Conservation (phyloP, 2,888 invertebrate species). For the Brenthis hecate region DNA sequence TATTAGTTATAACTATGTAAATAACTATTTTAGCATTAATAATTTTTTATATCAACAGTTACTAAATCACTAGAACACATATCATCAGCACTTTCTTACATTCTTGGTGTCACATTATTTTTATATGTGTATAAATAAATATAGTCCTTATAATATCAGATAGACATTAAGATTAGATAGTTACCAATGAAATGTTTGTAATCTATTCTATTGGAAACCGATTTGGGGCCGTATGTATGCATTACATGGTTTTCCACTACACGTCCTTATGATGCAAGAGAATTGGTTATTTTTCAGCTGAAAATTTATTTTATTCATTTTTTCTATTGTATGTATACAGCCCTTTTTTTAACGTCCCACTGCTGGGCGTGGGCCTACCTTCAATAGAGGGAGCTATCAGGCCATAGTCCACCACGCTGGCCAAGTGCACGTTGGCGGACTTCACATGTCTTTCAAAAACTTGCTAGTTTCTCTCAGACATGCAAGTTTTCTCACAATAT, state of each 20-base stretch:
- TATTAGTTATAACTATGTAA: slow-evolving; percentile 32
- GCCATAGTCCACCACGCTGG: too few relatives aligned
- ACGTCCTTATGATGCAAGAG: background rate
- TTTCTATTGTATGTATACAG: too few relatives aligned
- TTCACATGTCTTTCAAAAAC: too few relatives aligned
- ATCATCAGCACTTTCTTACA: slow-evolving; percentile 78
- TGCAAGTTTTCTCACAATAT: too few relatives aligned
- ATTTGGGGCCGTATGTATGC: background rate
- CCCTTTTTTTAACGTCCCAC: too few relatives aligned
- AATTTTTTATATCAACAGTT: slow-evolving; percentile 65
- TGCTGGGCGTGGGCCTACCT: too few relatives aligned
- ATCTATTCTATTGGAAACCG: slow-evolving; percentile 5
- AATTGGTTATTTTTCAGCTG: too few relatives aligned
- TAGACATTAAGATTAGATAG: slow-evolving; percentile 47
- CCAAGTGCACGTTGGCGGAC: too few relatives aligned
- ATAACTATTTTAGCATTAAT: slow-evolving; percentile 35
- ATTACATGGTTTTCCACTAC: background rate
- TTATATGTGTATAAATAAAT: slow-evolving; percentile 49
- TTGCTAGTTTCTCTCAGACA: too few relatives aligned
- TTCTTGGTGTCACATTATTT: slow-evolving; percentile 70
- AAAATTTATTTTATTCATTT: too few relatives aligned
- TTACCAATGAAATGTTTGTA: slow-evolving; percentile 48
- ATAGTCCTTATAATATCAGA: slow-evolving; percentile 37
- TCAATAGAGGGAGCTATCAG: too few relatives aligned
- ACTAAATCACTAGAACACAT: slow-evolving; percentile 73